phyloP scores from a whole-genome alignment of 2,113 vertebrate species.

The Pelecanus crispus region DNA sequence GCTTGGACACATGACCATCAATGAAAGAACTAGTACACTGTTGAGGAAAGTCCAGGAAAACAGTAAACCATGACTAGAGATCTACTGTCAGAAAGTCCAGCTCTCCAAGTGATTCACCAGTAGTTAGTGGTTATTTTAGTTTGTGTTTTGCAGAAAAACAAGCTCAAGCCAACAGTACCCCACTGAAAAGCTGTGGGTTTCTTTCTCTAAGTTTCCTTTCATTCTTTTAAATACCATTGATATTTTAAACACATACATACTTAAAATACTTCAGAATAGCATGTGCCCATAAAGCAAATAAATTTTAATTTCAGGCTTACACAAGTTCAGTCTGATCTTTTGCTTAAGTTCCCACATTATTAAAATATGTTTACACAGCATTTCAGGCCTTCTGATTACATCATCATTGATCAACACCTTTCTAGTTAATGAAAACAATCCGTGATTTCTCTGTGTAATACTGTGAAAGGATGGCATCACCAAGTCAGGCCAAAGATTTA shows the following conservation, averaged over 20 bases:
- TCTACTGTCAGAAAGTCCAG: background rate
- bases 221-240: background rate
- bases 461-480: background rate
- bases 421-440: background rate
- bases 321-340: background rate
- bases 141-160: background rate
- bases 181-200: background rate
- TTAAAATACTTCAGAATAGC: background rate
- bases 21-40: background rate
- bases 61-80: background rate
- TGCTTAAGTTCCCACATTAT: background rate
- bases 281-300: background rate
- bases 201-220: background rate
- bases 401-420: background rate
- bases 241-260: background rate
- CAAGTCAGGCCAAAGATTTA: background rate
- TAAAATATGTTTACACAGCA: background rate
- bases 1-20: background rate
- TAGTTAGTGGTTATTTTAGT: background rate
- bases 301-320: background rate
- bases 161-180: background rate
- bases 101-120: background rate
- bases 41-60: background rate
- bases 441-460: background rate
- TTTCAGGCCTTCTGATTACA: background rate